Evolutionary conservation across 2,888 invertebrate genomes (phyloP).

Genomic region (Cancer borealis): DNA sequence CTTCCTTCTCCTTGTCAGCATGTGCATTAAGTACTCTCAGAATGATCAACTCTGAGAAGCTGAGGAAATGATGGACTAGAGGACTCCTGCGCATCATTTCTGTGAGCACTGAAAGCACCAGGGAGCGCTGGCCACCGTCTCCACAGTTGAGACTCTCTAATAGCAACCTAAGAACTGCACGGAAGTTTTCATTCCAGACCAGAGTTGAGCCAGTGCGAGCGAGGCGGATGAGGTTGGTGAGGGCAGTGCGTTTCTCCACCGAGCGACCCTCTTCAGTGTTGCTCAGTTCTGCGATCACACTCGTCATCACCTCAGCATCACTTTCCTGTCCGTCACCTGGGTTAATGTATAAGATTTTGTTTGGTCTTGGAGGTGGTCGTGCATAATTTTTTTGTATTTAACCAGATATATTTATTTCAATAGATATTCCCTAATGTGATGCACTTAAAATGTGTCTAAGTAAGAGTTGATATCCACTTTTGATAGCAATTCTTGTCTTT

Average conservation of each 20-base stretch:
- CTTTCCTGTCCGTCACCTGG: constrained; percentile 77
- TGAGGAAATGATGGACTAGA: constrained; percentile 91
- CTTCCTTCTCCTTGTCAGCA: constrained; percentile 83
- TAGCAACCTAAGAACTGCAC: constrained; percentile 85
- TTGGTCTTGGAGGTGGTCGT: neutral
- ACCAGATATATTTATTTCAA: too few species aligned
- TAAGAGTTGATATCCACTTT: neutral
- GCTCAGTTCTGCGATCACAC: constrained; percentile 78
- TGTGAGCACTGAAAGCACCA: constrained; percentile 89
- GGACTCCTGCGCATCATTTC: constrained; percentile 91
- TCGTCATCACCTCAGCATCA: constrained; percentile 78
- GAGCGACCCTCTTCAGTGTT: constrained; percentile 77
- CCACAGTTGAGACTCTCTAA: constrained; percentile 87
- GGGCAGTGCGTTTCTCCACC: constrained; percentile 79
- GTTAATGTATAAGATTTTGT: neutral
- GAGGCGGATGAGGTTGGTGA: constrained; percentile 81
- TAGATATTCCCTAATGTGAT: too few species aligned
- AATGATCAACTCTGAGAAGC: constrained; percentile 87
- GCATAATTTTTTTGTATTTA: neutral
- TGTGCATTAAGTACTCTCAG: constrained; percentile 94
- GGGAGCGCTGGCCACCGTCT: constrained; percentile 81
- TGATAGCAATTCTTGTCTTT: too few species aligned
- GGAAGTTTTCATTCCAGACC: constrained; percentile 83
- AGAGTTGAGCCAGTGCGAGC: constrained; percentile 81
- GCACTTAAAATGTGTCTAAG: constrained; percentile 11